Base-by-base conservation (phyloP, 1,140 invertebrate species). In the Caerostris darwini region DNA sequence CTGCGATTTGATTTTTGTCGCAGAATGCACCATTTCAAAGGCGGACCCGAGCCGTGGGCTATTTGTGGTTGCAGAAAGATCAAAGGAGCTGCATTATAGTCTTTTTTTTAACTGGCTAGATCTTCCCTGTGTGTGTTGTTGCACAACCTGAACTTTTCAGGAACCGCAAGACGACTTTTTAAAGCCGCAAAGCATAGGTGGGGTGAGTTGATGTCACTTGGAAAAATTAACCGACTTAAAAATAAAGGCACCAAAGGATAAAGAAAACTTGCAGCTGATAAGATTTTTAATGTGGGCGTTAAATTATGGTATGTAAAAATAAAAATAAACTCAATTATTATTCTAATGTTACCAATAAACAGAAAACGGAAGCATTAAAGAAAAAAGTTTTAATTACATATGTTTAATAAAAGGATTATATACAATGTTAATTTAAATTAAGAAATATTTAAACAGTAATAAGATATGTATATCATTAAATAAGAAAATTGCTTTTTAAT, bases 11-110 rank as follows among this genome's bases (percentile, higher is more conserved):
- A 83, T 83, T 83, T 83, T 83, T 56, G 82, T 83, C 82, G 34
- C 82, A 83, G 82, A 83, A 83, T 83, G 82, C 7, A 56, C 53
- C 82, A 19, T 56, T 57, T 17, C 53, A 58, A 58, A 56, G 82
- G 82, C 54, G 82, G 56, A 17, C n/a, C 82, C 82, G 71, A 83
- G 82, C 82, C 56, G 54, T 17, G 82, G 82, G 82, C 82, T 83
- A 83, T 83, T 83, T 83, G 82, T 58, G 82, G 82, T 83, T 50
- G 71, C 82, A 3, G 7, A 83, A 54, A 57, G 82, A 83, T 83
- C 56, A 83, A 77, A 83, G 82, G 54, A 83, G 82, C 7, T 57
- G 19, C 57, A 57, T 34, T 58, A 58, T 58, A 34, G 34, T n/a
- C 19, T 56, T 56, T 58, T 56, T 58, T 83, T 56, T 58, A 17